These are phyloP conservation scores for Deroplatys truncata DNA, from an alignment of 2,888 invertebrate genomes.

Conservation along the genomic window DNA sequence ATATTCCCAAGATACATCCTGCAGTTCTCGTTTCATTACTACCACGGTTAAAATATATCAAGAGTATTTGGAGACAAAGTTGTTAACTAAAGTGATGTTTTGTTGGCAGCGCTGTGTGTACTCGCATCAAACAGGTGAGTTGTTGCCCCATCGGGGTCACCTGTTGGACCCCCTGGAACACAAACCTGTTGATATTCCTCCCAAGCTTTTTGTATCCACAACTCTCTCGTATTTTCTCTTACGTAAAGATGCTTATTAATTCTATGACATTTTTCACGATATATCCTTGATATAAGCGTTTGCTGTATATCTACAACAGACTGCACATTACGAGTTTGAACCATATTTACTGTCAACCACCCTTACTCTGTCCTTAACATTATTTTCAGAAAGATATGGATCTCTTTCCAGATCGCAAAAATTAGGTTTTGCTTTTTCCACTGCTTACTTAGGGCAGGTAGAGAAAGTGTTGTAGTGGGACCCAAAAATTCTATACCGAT, in stretches of 20 bases:
- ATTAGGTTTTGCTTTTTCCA: no score
- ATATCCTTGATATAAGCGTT: background rate
- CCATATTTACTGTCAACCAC: no score
- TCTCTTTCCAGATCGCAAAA: no score
- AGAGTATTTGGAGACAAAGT: background rate
- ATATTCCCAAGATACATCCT: no score
- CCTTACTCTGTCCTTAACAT: no score
- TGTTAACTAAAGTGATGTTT: background rate
- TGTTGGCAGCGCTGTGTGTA: background rate
- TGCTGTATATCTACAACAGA: no score
- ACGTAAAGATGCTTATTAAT: background rate
- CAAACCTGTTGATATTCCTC: background rate
- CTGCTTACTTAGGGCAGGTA: no score
- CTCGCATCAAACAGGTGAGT: background rate
- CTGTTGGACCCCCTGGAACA: background rate
- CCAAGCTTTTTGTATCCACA: background rate
- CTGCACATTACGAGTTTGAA: no score
- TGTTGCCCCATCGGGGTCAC: background rate
- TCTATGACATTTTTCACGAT: background rate
- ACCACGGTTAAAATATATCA: background rate
- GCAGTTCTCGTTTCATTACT: no score
- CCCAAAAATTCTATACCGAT: no score
- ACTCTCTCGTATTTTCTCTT: background rate
- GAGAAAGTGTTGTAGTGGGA: no score
- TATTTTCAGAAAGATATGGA: no score